Evolutionary conservation across 2,888 invertebrate species (phyloP).

Genomic region (Tiliacea citrago): DNA sequence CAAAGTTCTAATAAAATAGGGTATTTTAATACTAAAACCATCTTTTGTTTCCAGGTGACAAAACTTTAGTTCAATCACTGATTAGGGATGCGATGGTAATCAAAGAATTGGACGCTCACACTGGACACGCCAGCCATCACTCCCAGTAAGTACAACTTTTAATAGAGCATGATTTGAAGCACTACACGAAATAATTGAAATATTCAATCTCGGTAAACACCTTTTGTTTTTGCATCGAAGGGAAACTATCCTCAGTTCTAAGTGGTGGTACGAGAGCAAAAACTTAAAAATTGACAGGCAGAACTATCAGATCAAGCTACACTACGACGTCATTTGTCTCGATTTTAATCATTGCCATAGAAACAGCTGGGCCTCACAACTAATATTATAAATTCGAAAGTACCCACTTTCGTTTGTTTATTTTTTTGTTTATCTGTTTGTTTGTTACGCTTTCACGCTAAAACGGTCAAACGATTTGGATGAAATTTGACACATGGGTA

Average conservation of each 20-base stretch:
- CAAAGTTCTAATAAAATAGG: not conserved
- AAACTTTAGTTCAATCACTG: conserved; percentile 96
- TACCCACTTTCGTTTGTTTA: no score
- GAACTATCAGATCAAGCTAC: not conserved
- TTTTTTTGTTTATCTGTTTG: no score
- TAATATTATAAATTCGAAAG: no score
- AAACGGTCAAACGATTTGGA: no score
- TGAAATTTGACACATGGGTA: no score
- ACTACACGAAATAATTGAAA: conserved; percentile 43
- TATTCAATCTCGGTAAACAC: conserved; percentile 23
- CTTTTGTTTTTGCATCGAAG: conserved; percentile 30
- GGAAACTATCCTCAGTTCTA: conserved; percentile 5
- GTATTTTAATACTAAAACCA: not conserved
- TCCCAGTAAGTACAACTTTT: conserved; percentile 93
- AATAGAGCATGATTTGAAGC: conserved; percentile 76
- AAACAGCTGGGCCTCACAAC: no score
- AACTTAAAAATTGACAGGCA: no score
- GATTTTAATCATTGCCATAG: no score
- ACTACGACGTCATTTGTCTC: not conserved
- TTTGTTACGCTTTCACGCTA: no score
- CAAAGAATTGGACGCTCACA: conserved; percentile 94
- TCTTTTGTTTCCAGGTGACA: conserved; percentile 93
- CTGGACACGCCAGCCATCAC: conserved; percentile 92
- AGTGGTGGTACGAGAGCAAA: conserved; percentile 37
- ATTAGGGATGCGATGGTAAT: conserved; percentile 98